Evolutionary conservation across 2,113 vertebrate genomes (phyloP), one percentile per base, ranked within the genome.

Genomic region (Crotalus tigris): DNA sequence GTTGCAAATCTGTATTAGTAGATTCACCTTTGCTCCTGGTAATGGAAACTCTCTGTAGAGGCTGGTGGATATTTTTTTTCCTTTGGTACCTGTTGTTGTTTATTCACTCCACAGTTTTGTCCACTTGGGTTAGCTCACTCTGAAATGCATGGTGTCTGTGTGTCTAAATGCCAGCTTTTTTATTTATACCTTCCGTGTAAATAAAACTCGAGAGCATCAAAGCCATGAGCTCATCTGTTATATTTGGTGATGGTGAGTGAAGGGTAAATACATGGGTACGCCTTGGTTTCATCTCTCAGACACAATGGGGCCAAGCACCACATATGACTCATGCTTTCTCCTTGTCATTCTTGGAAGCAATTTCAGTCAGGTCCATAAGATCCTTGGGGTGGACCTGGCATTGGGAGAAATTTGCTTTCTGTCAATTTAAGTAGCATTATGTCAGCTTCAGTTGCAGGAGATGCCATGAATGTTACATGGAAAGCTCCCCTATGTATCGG

Each of bases 191-290:
- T 96, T 93, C 86, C 39, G 54, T 86, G 89, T 95, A 97, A 97
- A 97, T 96, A 97, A 96, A 96, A 94, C 64, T 91, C 0, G n/a
- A 44, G 54, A 13, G 92, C 21, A 53, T 94, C 95, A 93, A 91
- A 95, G 95, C 85, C 89, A 92, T 96, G 97, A 97, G 96, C 95
- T 97, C 97, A 97, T 95, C 96, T 94, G 93, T 97, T 97, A 96
- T 96, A 96, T 97, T 96, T 96, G 95, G 95, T 95, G 95, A 91
- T 94, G 95, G 95, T 8, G 93, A 95, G 94, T 96, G 95, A 96
- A 96, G 93, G 93, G 95, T 96, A 96, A 97, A 97, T 96, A 97
- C 94, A 95, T 5, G 1, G 93, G 95, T 94, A 91, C 2, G 44
- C 53, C 10, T 91, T 92, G 85, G 91, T 87, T 64, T 91, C 91